Evolutionary conservation across 2,113 vertebrate genomes (phyloP), one percentile per base, ranked within the genome.

Genomic region (Cranoglanis bouderius): DNA sequence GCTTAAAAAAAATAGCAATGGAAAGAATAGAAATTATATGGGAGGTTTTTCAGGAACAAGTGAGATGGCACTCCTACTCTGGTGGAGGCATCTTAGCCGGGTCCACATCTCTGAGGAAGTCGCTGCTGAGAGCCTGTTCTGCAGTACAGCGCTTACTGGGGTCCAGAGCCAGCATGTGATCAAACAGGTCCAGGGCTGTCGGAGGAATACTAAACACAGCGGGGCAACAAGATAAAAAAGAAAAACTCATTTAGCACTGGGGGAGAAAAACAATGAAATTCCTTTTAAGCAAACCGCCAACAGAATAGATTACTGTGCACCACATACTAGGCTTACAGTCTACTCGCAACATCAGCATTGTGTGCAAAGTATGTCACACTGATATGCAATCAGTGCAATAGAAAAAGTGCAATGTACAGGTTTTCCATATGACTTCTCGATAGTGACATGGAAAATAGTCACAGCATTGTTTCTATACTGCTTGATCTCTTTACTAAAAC

Each of bases 61-160:
- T 1, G 38, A 61, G 21, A 67, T 16, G 10, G 4, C 0, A 40
- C 0, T 96, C 97, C 88, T 96, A 99, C 98, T 99, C 98, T 38
- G 98, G 98, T 51, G 98, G 98, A 82, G 98, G 97, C 98, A 99
- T 99, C 94, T 98, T 99, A 92, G 97, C 95, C 0, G 98, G 98
- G 86, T 99, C 98, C 89, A 99, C 97, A 0, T 99, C 98, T 89
- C 96, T 96, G 40, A 99, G 96, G 91, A 99, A 99, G 90, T 98
- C 98, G 0, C 98, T 99, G 91, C 96, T 96, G 91, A 99, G 94
- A 40, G 98, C 98, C 90, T 99, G 98, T 80, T 99, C 98, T 0
- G 98, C 98, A 6, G 98, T 97, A 86, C 98, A 99, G 72, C 98
- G 98, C 90, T 97, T 99, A 93, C 96, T 98, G 88, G 98, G 98